Base-by-base conservation (phyloP, 2,888 invertebrate genomes). In the Tethea ocularis region DNA sequence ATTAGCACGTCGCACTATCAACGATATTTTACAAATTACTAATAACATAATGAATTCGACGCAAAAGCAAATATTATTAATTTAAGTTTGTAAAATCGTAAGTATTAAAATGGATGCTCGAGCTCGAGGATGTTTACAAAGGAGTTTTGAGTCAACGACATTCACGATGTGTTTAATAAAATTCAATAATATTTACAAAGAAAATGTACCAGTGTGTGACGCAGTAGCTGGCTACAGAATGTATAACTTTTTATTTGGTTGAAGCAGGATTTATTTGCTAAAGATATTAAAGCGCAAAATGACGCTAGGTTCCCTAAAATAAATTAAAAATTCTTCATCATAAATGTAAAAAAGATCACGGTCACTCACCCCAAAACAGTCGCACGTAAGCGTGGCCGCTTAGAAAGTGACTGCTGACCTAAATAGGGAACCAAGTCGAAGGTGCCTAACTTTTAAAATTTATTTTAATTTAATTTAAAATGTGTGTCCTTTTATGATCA, bases 101-200 rank as follows among this genome's bases (percentile, higher is more conserved):
- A 11, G 5, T 33, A 38, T 15, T n/a, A n/a, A 41, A 41, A 41
- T 41, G 41, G 5, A 17, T 41, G 17, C 17, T 41, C 41, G 17
- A 17, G 41, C n/a, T n/a, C 41, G 41, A n/a, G 41, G 41, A 41
- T 41, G 41, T 41, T 41, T 41, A 41, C 17, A n/a, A 17, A 41
- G 10, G 17, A 17, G 41, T 41, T 41, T 41, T 41, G 41, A 7
- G 17, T 41, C 41, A 17, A 41, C 17, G 41, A 38, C 41, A n/a
- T n/a, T 1, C 38, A 38, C n/a, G 38, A 38, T 38, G 38, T 2
- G 8, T 41, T 17, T 17, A 41, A 41, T 41, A 41, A 41, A 1
- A 17, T 41, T 41, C 41, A 41, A 41, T 41, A 41, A 41, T 41
- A 17, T 17, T 41, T 41, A 41, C 41, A 41, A 41, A 41, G 41